phyloP scores from a whole-genome alignment of 1,140 invertebrate genomes.

The Zaprionus taronus region DNA sequence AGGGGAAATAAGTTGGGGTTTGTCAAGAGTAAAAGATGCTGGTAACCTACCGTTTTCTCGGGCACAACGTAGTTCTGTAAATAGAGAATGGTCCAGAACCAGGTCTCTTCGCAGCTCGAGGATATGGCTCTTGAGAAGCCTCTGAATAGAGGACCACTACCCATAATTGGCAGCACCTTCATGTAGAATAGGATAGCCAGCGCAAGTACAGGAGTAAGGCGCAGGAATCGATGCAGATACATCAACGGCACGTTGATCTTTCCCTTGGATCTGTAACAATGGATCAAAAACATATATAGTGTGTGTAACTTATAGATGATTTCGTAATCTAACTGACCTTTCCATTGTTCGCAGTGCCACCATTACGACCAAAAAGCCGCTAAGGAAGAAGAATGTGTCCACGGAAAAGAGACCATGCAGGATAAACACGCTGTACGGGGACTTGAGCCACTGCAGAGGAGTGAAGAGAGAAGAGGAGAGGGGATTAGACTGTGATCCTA shows the following conservation, averaged over 20 bases:
- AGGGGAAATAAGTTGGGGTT: background rate
- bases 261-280: slow-evolving; percentile 42
- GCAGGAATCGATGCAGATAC: slow-evolving; percentile 69
- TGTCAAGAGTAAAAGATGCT: background rate
- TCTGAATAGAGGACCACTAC: slow-evolving; percentile 37
- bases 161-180: slow-evolving; percentile 35
- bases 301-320: background rate
- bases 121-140: background rate
- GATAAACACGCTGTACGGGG: slow-evolving; percentile 45
- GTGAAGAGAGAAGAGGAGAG: background rate
- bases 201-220: slow-evolving; percentile 58
- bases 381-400: slow-evolving; percentile 69
- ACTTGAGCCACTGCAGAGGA: slow-evolving; percentile 41
- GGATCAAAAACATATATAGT: background rate
- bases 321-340: slow-evolving; percentile 39
- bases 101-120: slow-evolving; percentile 51
- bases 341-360: slow-evolving; percentile 53
- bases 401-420: slow-evolving; percentile 52
- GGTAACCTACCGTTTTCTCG: slow-evolving; percentile 23
- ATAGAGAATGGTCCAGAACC: slow-evolving; percentile 60
- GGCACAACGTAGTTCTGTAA: slow-evolving; percentile 59
- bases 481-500: background rate
- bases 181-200: slow-evolving; percentile 45
- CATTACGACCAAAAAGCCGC: slow-evolving; percentile 53
- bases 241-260: slow-evolving; percentile 62